Conservation (phyloP, 1,140 invertebrate species). For the Anastrepha obliqua region DNA sequence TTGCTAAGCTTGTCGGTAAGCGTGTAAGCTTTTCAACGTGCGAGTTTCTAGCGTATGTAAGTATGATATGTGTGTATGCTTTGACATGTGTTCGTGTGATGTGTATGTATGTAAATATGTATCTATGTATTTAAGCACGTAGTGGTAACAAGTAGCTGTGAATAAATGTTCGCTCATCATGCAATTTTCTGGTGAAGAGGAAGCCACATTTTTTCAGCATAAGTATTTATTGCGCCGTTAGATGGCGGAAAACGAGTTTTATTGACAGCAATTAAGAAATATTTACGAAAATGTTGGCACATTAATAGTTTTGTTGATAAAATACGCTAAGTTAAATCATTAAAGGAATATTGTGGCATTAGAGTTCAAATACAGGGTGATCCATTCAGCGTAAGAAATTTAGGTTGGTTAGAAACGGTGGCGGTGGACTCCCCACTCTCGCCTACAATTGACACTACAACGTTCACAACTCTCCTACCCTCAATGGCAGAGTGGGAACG, state of each 20-base stretch:
- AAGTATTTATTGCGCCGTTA: background rate
- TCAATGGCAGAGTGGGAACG: too few relatives aligned
- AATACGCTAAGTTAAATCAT: too few relatives aligned
- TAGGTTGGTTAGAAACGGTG: too few relatives aligned
- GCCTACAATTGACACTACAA: too few relatives aligned
- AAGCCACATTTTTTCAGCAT: background rate
- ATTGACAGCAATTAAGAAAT: background rate
- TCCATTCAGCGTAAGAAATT: too few relatives aligned
- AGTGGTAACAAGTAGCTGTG: background rate
- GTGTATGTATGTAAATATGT: too few relatives aligned
- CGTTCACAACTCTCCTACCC: too few relatives aligned
- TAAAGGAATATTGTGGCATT: too few relatives aligned
- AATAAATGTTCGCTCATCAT: background rate
- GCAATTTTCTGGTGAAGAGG: background rate
- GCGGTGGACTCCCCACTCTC: too few relatives aligned
- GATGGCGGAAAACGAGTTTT: background rate
- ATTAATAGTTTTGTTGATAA: background rate
- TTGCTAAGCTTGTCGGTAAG: background rate
- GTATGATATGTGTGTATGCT: background rate
- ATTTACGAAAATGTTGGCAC: background rate
- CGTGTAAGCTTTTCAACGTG: background rate
- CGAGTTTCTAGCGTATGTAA: background rate
- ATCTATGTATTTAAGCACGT: background rate
- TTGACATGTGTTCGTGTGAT: background rate
- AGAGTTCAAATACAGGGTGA: too few relatives aligned